These are phyloP conservation scores for Philypnodon macrostomus DNA, from an alignment of 2,797 vertebrate species.

Conservation along the genomic window DNA sequence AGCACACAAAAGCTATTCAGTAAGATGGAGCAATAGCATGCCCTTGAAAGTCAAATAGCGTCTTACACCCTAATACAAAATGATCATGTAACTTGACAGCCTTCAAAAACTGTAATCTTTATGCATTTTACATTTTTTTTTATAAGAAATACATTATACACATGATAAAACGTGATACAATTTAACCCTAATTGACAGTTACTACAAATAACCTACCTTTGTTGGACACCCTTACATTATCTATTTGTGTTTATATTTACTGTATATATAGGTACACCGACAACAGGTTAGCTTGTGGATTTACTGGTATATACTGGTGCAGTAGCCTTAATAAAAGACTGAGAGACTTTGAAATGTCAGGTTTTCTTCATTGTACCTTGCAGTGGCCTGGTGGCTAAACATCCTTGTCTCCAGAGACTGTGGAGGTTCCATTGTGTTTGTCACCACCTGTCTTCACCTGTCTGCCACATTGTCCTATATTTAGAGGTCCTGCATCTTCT, in stretches of 20 bases:
- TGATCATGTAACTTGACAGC: slow-evolving; percentile 54
- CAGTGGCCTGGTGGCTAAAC: slow-evolving; percentile 30
- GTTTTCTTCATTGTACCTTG: slow-evolving; percentile 15
- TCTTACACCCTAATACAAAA: slow-evolving; percentile 57
- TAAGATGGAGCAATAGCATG: slow-evolving; percentile 46
- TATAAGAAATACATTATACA: slow-evolving; percentile 4
- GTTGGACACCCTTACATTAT: too few relatives aligned
- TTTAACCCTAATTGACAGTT: too few relatives aligned
- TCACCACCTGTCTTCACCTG: slow-evolving; percentile 52
- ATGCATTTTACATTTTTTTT: slow-evolving; percentile 33
- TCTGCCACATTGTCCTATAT: slow-evolving; percentile 50
- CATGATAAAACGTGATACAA: too few relatives aligned
- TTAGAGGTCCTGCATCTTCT: slow-evolving; percentile 11
- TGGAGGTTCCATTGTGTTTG: slow-evolving; percentile 49
- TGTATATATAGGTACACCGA: too few relatives aligned
- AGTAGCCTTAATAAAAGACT: not conserved
- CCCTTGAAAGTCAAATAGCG: slow-evolving; percentile 66
- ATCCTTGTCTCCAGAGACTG: slow-evolving; percentile 28
- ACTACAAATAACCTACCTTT: too few relatives aligned
- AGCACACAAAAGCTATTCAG: slow-evolving; percentile 56
- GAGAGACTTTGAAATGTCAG: slow-evolving; percentile 28
- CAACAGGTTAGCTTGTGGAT: too few relatives aligned
- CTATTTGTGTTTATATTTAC: too few relatives aligned
- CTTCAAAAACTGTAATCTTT: slow-evolving; percentile 24
- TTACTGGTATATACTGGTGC: not conserved